Conservation (phyloP, 2,888 invertebrate species). For the Flexamia atlantica region DNA sequence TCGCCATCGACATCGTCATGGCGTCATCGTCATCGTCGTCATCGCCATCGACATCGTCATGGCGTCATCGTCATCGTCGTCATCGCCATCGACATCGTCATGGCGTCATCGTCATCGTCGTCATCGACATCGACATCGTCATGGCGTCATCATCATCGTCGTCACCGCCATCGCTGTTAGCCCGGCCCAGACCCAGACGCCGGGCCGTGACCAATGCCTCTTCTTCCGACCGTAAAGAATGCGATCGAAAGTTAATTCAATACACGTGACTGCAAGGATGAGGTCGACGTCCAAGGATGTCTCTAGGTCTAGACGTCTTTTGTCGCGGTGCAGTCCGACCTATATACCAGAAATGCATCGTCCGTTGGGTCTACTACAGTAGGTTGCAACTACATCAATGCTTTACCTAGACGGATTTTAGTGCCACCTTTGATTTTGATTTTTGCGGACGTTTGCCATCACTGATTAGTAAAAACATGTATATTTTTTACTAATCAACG, state of each 20-base stretch:
- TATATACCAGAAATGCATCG: not conserved
- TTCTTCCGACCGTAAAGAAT: slow-evolving; percentile 30
- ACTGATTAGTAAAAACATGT: no score
- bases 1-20: no score
- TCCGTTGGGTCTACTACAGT: not conserved
- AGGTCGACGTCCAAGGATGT: slow-evolving; percentile 14
- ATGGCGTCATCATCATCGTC: not conserved
- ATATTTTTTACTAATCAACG: no score
- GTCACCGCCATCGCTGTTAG: not conserved
- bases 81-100: no score
- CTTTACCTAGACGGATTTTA: no score
- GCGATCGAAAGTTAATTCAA: slow-evolving; percentile 26
- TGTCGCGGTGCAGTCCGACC: slow-evolving; percentile 25
- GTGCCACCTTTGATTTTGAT: no score
- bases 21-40: no score
- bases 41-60: no score
- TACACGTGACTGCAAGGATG: slow-evolving; percentile 17
- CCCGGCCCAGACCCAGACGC: not conserved
- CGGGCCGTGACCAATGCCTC: slow-evolving; percentile 12
- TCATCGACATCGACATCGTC: not conserved
- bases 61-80: no score
- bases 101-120: no score
- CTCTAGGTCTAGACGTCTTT: slow-evolving; percentile 18
- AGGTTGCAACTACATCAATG: no score
- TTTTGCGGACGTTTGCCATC: no score